Conservation (phyloP, 2,888 invertebrate genomes). For the Maniola hyperantus region DNA sequence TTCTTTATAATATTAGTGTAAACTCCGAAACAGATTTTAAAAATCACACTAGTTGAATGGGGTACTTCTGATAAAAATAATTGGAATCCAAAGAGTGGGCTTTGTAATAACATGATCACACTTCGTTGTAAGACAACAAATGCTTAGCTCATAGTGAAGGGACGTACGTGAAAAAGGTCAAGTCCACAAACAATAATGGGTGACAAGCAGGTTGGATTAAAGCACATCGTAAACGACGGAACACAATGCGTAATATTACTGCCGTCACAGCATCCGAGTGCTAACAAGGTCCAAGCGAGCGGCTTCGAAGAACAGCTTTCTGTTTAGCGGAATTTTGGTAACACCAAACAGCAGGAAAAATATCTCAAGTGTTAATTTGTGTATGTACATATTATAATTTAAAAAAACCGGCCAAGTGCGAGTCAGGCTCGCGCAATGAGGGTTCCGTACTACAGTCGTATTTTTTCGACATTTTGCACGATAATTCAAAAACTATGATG, state of each 20-base stretch:
- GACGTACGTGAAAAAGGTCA: constrained; percentile 17
- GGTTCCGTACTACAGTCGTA: too few relatives aligned
- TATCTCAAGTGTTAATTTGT: constrained; percentile 28
- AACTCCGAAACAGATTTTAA: neutral
- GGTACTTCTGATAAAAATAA: neutral
- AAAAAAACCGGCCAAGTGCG: too few relatives aligned
- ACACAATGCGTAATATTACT: constrained; percentile 33
- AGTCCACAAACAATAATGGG: constrained; percentile 19
- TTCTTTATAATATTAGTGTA: too few relatives aligned
- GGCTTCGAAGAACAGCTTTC: constrained; percentile 73
- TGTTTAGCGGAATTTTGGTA: constrained; percentile 55
- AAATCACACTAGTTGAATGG: neutral
- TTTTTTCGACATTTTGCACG: too few relatives aligned
- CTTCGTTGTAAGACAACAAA: neutral
- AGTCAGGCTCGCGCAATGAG: too few relatives aligned
- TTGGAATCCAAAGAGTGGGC: neutral
- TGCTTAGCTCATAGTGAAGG: constrained; percentile 20
- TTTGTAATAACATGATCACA: neutral
- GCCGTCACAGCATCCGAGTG: constrained; percentile 50
- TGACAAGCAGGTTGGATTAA: constrained; percentile 21
- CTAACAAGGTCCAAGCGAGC: constrained; percentile 58
- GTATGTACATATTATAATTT: neutral
- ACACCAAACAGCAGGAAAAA: constrained; percentile 60
- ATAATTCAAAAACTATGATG: too few relatives aligned
- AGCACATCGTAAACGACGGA: constrained; percentile 11